phyloP scores from a whole-genome alignment of 2,888 invertebrate species.

The Abscondita cerata region DNA sequence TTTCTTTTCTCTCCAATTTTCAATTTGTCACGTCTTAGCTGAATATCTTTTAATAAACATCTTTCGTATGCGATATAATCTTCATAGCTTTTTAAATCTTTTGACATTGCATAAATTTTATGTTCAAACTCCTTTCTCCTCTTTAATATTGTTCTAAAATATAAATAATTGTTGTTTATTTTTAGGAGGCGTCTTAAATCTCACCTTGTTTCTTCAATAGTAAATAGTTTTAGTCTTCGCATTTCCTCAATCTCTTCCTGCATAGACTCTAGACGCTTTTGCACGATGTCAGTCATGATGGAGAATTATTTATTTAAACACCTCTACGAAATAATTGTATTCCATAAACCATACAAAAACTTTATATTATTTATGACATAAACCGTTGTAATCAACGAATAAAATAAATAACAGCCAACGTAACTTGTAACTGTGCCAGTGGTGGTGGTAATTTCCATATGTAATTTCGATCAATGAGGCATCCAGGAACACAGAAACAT shows the following conservation, averaged over 20 bases:
- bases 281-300: constrained; percentile 89
- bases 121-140: constrained; percentile 76
- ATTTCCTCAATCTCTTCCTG: constrained; percentile 83
- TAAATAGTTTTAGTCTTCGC: constrained; percentile 73
- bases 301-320: no score
- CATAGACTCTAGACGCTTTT: constrained; percentile 78
- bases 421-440: no score
- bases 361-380: no score
- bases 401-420: no score
- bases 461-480: no score
- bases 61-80: constrained; percentile 76
- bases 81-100: constrained; percentile 73
- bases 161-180: no score
- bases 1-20: constrained; percentile 67
- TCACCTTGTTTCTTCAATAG: constrained; percentile 74
- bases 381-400: no score
- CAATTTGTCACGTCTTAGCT: constrained; percentile 65
- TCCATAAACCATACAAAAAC: no score
- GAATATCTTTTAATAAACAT: constrained; percentile 70
- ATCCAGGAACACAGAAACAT: no score
- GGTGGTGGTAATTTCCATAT: no score
- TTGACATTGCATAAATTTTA: constrained; percentile 71
- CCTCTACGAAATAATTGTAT: no score
- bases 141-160: constrained; percentile 69
- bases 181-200: no score